Percentiles rank a stretch among this genome's conserved stretches.
Evolutionary conservation across 2,888 invertebrate species (phyloP).

Genomic region (Apamea epomidion): DNA sequence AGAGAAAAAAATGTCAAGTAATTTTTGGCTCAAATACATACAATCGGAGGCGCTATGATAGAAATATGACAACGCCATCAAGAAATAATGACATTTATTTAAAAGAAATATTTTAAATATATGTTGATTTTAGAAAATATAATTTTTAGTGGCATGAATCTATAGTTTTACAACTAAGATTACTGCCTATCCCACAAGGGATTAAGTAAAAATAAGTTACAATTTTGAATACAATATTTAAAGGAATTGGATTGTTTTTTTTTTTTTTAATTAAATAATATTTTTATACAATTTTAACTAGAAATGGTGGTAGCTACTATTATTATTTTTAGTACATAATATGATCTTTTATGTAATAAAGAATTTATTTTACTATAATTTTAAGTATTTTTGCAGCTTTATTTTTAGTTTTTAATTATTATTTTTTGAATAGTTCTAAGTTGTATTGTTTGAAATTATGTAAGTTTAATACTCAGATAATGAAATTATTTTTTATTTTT

Average conservation of each 20-base stretch:
- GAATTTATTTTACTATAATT: slow-evolving; percentile 70
- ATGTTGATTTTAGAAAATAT: background rate
- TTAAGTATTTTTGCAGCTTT: slow-evolving; percentile 68
- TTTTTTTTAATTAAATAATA: slow-evolving; percentile 36
- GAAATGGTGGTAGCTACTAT: slow-evolving; percentile 71
- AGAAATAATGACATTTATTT: background rate
- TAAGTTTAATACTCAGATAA: slow-evolving; percentile 66
- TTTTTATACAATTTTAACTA: slow-evolving; percentile 64
- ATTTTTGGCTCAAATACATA: slow-evolving; percentile 6
- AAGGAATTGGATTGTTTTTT: slow-evolving; percentile 63
- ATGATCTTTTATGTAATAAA: slow-evolving; percentile 66
- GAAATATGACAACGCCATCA: background rate
- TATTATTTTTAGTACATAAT: slow-evolving; percentile 67
- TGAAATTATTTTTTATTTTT: slow-evolving; percentile 57
- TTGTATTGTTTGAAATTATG: slow-evolving; percentile 55
- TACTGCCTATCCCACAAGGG: background rate
- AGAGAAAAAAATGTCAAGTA: background rate
- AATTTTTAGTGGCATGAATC: background rate
- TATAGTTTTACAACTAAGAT: slow-evolving; percentile 5
- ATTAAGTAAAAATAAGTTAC: slow-evolving; percentile 35
- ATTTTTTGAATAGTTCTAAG: slow-evolving; percentile 57
- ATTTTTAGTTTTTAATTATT: slow-evolving; percentile 61
- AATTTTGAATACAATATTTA: slow-evolving; percentile 40
- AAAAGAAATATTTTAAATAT: background rate
- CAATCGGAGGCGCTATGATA: background rate